These are phyloP conservation scores for Phataginus tetradactyla DNA, from an alignment of 2,797 vertebrate species.

Conservation along the genomic window DNA sequence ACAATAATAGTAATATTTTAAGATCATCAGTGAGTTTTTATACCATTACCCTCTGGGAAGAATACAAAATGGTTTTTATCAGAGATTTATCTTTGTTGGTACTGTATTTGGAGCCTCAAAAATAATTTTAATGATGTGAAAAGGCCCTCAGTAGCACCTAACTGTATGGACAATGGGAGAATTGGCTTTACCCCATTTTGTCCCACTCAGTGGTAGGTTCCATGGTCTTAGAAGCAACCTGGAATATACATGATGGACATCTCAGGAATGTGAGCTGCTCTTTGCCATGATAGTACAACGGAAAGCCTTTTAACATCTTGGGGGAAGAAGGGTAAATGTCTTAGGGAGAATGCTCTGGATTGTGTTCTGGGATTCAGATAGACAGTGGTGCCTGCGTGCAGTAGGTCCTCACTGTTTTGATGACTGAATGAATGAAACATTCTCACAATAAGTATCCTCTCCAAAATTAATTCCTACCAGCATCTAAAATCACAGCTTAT, in stretches of 20 bases:
- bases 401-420: background rate
- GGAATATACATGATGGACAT: background rate
- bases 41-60: background rate
- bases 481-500: background rate
- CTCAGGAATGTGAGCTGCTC: background rate
- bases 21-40: background rate
- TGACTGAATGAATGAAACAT: background rate
- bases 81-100: background rate
- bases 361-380: background rate
- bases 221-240: background rate
- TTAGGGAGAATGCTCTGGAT: background rate
- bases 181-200: background rate
- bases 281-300: background rate
- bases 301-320: background rate
- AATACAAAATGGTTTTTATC: background rate
- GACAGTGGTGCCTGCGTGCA: background rate
- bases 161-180: background rate
- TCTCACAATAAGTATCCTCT: background rate
- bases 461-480: background rate
- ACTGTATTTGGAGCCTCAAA: background rate
- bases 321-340: background rate
- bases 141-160: background rate
- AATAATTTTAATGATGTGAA: background rate
- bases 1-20: conserved; percentile 6
- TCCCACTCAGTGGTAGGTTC: background rate